A percentile compares a stretch with the other conserved stretches of the same genome.
Conservation (phyloP, 2,113 vertebrate species). For the Xenus cinereus region DNA sequence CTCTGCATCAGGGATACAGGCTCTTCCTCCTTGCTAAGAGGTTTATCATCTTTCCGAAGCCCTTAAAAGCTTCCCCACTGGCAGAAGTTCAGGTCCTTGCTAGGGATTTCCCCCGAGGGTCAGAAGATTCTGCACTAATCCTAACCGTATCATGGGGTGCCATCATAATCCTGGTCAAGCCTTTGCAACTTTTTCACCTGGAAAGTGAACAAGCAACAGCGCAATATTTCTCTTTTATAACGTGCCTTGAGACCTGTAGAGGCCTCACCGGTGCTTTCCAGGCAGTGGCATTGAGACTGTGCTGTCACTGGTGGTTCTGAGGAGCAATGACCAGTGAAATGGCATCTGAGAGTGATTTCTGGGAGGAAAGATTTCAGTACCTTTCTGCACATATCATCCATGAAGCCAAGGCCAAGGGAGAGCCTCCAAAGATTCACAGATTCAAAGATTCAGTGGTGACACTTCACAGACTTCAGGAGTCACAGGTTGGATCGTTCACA, state of each 20-base stretch:
- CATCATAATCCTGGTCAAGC: background rate
- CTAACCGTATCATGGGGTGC: background rate
- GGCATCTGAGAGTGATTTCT: background rate
- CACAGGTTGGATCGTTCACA: background rate
- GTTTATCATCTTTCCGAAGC: background rate
- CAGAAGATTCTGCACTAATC: background rate
- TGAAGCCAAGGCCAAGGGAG: background rate
- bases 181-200: background rate
- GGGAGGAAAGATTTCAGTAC: background rate
- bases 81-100: background rate
- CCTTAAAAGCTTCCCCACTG: background rate
- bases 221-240: background rate
- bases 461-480: background rate
- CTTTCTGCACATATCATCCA: background rate
- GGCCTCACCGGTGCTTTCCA: background rate
- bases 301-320: background rate
- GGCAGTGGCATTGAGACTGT: background rate
- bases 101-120: background rate
- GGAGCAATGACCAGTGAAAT: background rate
- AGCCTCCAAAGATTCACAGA: background rate
- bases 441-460: background rate
- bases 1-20: background rate
- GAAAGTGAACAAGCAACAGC: background rate
- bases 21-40: background rate
- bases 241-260: background rate